Base-by-base conservation (phyloP, 2,797 vertebrate species). In the Enteromius viviparus region DNA sequence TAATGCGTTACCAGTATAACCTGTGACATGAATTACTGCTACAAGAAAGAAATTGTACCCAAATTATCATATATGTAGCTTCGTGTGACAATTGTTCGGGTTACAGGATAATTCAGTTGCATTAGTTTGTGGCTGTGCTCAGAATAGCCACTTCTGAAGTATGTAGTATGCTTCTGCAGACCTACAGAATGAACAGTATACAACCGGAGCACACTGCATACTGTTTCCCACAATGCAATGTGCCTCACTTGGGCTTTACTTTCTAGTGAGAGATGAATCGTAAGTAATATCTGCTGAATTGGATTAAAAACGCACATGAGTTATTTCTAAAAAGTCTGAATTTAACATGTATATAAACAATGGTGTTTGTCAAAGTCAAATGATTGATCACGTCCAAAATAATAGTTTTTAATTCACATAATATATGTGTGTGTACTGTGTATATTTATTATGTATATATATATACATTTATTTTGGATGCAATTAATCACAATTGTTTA, bases 221-320 rank as follows among this genome's bases (percentile, higher is more conserved):
- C 32, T 37, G 21, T 34, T 40, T 40, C 51, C 51, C 72, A 55
- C 72, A 23, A 75, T 40, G 72, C 72, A 75, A 23, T 58, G 71
- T 19, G 6, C 0, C 21, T 1, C n/a, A 51, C 45, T 72, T 72
- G 29, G 53, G 42, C 23, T n/a, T n/a, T 21, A 2, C 6, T 15
- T 29, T 66, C 32, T 21, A 21, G 29, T 21, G 10, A 53, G 17
- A 34, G 53, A 53, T 74, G 2, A 51, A 53, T 74, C 0, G 4
- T 11, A 11, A 72, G 17, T 34, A 53, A 74, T 21, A 21, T 29
- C 37, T 34, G 70, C 70, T 32, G 12, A n/a, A 74, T 34, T 74
- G 2, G 45, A 34, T 53, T 53, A 34, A 32, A 66, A 66, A 29
- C 37, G 32, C 32, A 66, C 19, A 37, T 53, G 47, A 58, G n/a